Evolutionary conservation across 2,113 vertebrate genomes (phyloP), one percentile per base, ranked within the genome.

Genomic region (Sturnira hondurensis): DNA sequence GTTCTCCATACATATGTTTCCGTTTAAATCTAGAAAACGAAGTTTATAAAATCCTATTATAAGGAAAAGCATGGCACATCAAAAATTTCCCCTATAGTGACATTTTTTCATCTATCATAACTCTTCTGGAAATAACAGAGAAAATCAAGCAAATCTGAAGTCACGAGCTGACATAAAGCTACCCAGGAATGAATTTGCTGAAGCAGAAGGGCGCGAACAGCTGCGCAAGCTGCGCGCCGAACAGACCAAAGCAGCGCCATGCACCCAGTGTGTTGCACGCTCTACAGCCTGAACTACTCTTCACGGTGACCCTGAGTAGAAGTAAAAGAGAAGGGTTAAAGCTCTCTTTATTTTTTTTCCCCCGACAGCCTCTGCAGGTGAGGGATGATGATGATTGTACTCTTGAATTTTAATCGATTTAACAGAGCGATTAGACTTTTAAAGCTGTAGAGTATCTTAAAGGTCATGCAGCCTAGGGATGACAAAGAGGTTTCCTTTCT

Each of bases 131-230:
- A 91, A 86, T 33, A 19, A 82, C 28, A 83, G 31, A 65, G 68
- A 47, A 94, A 88, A 33, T 86, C 67, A 67, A 73, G 54, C 33
- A 65, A 89, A 61, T 68, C 19, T 33, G 50, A 96, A 89, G 28
- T 58, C 31, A 86, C 73, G 28, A 84, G 47, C 28, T 67, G 54
- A 94, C 13, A 13, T 52, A 52, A 1, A 94, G 36, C 4, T 89
- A 65, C 92, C 83, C 65, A 67, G 56, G 90, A 94, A 97, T 45
- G 24, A 71, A 94, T 70, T 12, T 93, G 26, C 74, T n/a, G 65
- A 81, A 36, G 38, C 8, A 65, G 47, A 67, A 41, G 63, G 47
- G 14, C 73, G 36, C 36, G 54, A 73, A 68, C 5, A 67, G 19
- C 43, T 73, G 33, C 45, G 12, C 43, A 24, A 33, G 58, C 36